phyloP scores from a whole-genome alignment of 2,113 vertebrate species.

The Chrysochloris asiatica region DNA sequence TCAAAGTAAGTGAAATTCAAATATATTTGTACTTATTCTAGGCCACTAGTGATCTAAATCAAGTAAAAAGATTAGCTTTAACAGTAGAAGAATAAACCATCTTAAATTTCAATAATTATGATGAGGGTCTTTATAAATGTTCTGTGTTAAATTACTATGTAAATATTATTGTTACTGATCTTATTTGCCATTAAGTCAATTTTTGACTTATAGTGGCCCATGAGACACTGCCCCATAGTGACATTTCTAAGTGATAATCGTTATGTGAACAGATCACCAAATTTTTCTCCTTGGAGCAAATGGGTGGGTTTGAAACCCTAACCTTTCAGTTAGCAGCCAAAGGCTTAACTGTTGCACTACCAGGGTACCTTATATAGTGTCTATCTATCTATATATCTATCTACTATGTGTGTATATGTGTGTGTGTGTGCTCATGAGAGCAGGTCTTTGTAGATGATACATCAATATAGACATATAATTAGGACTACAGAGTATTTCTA shows the following conservation, averaged over 20 bases:
- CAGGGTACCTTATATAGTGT: not conserved
- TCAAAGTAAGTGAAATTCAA: constrained; percentile 40
- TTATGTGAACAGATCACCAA: not conserved
- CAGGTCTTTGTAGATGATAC: not conserved
- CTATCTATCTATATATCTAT: not conserved
- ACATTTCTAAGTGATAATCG: not conserved
- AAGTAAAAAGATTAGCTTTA: constrained; percentile 36
- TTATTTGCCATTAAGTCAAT: not conserved
- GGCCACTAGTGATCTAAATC: not conserved
- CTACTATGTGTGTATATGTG: not conserved
- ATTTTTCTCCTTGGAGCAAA: not conserved
- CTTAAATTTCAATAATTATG: not conserved
- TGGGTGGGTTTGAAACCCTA: not conserved
- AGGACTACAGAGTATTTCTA: not conserved
- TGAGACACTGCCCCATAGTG: not conserved
- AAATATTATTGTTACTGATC: not conserved
- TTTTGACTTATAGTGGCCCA: not conserved
- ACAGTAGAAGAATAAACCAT: constrained; percentile 1
- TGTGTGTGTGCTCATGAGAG: too few relatives aligned
- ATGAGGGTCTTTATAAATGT: not conserved
- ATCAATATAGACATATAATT: not conserved
- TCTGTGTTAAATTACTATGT: not conserved
- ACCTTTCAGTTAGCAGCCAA: not conserved
- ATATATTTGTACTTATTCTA: constrained; percentile 48
- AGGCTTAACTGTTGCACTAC: not conserved